These are phyloP conservation scores for Kudoa iwatai DNA, from an alignment of 30 jellyfish, hydroid and myxozoan species.

Conservation along the genomic window DNA sequence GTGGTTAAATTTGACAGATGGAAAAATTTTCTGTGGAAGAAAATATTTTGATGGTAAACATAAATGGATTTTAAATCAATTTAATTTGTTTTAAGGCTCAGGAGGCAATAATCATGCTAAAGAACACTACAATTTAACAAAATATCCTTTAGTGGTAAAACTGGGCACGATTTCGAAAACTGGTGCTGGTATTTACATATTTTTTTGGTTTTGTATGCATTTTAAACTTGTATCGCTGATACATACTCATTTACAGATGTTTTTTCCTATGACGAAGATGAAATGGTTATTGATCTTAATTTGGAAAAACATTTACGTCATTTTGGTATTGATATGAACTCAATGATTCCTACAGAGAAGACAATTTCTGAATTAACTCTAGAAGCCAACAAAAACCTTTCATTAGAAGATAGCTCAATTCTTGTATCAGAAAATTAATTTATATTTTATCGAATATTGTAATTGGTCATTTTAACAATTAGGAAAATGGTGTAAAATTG, in stretches of 20 bases:
- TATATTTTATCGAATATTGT: too few species aligned
- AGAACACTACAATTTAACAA: slow-evolving; percentile 21
- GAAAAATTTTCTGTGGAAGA: slow-evolving; percentile 83
- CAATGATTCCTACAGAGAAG: background rate
- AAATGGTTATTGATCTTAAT: slow-evolving; percentile 73
- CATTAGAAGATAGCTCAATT: background rate
- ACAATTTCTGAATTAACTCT: background rate
- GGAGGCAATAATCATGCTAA: slow-evolving; percentile 94
- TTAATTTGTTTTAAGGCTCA: slow-evolving; percentile 10
- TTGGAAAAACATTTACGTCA: slow-evolving; percentile 37
- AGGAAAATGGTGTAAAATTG: slow-evolving; percentile 67
- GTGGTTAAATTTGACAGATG: slow-evolving; percentile 88
- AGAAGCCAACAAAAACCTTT: background rate
- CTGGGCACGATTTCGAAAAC: slow-evolving; percentile 53
- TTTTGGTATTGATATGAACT: slow-evolving; percentile 29
- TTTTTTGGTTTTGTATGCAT: too few species aligned
- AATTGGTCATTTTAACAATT: too few species aligned
- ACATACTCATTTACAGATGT: slow-evolving; percentile 18
- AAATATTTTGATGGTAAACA: slow-evolving; percentile 38
- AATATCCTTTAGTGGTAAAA: slow-evolving; percentile 73
- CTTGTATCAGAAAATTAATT: background rate
- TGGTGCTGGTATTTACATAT: slow-evolving; percentile 23
- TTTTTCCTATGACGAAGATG: slow-evolving; percentile 76
- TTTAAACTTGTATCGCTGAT: background rate
- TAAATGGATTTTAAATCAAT: background rate